A percentile compares a stretch with the other conserved stretches of the same genome.
Evolutionary conservation across 1,140 invertebrate species (phyloP).

Genomic region (Macrotrachela quadricornifera): DNA sequence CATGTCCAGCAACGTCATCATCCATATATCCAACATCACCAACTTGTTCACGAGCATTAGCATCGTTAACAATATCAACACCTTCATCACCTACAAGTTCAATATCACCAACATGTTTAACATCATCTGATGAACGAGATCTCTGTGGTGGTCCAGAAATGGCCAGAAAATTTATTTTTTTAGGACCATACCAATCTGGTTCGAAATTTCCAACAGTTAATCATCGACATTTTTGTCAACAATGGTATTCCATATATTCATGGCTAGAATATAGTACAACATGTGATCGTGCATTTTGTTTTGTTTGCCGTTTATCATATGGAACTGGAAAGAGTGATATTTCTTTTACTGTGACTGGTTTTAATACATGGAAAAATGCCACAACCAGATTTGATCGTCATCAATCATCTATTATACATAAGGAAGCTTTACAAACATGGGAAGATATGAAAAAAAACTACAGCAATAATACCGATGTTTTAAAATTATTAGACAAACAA

Average conservation of each 20-base stretch:
- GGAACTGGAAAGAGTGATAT: neutral
- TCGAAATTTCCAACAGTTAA: too few relatives aligned
- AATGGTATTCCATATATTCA: neutral
- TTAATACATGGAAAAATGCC: conserved; percentile 1
- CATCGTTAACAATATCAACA: too few relatives aligned
- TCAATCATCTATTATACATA: neutral
- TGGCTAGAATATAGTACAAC: neutral
- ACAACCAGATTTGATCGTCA: neutral
- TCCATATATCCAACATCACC: too few relatives aligned
- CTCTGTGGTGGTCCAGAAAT: too few relatives aligned
- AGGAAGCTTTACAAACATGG: neutral
- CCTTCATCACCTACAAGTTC: too few relatives aligned
- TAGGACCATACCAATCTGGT: too few relatives aligned
- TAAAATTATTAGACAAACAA: neutral
- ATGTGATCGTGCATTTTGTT: neutral
- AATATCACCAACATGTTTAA: too few relatives aligned
- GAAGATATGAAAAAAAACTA: neutral
- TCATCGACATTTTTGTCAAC: neutral
- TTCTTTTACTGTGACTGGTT: conserved; percentile 1
- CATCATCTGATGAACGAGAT: too few relatives aligned
- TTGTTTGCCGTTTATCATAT: neutral
- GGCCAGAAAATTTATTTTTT: too few relatives aligned
- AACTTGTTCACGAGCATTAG: too few relatives aligned
- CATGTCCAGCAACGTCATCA: too few relatives aligned
- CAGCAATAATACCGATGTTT: too few relatives aligned